phyloP scores from a whole-genome alignment of 2,888 invertebrate genomes.

The Chrysolina oricalcia region DNA sequence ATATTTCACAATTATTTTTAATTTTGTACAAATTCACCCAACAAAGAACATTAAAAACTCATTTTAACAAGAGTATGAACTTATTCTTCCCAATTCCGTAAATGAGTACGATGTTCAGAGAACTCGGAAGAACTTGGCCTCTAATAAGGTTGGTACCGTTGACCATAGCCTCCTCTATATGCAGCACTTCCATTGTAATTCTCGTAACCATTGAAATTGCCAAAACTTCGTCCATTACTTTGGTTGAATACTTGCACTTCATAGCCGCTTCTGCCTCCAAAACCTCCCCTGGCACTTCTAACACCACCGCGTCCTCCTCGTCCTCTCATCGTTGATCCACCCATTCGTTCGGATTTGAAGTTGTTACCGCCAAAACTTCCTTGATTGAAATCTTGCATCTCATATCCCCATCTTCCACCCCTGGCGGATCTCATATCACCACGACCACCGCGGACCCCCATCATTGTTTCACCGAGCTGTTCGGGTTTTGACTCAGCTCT shows the following conservation, averaged over 20 bases:
- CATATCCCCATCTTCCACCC: too few species aligned
- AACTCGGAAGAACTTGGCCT: too few species aligned
- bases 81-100: too few species aligned
- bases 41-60: too few species aligned
- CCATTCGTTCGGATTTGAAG: constrained; percentile 87
- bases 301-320: constrained; percentile 80
- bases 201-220: constrained; percentile 63
- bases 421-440: constrained; percentile 70
- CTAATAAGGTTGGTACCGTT: constrained; percentile 88
- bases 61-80: too few species aligned
- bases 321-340: constrained; percentile 69
- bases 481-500: constrained; percentile 94
- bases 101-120: too few species aligned
- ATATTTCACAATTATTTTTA: too few species aligned
- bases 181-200: constrained; percentile 72
- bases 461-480: constrained; percentile 73
- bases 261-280: constrained; percentile 71
- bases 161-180: constrained; percentile 77
- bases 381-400: too few species aligned
- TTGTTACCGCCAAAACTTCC: too few species aligned
- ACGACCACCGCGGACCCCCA: constrained; percentile 77
- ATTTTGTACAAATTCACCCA: too few species aligned
- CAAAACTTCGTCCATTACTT: too few species aligned
- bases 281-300: constrained; percentile 57
- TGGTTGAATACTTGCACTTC: neutral